Base-by-base conservation (phyloP, 2,888 invertebrate genomes). In the Eupithecia pulchellata region DNA sequence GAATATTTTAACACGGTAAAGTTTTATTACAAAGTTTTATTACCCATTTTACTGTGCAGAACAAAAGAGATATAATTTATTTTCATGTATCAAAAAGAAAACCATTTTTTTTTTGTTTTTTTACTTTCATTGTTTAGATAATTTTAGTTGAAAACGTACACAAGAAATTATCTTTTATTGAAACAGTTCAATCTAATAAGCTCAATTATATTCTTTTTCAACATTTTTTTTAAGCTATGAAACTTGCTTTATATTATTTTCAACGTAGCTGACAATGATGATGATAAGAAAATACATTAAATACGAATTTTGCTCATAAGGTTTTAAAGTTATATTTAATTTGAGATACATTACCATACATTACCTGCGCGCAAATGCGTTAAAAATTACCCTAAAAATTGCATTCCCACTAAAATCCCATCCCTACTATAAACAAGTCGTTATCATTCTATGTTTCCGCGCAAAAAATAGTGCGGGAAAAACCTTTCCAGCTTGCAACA, bases 391-490 rank as follows among this genome's bases (percentile, higher is more conserved):
- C 6, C n/a, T 62, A 36, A 62, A 68, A 63, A 62, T 11, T 63
- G 58, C 42, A 64, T 64, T 67, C 57, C n/a, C 32, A 66, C 47
- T 64, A 75, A 32, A 14, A 61, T 72, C 81, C 69, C 89, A 81
- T 73, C 86, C 79, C 87, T 87, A 84, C 69, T 73, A 73, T 65
- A 77, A 78, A 75, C 74, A 75, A 81, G 80, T 80, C 82, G 81
- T 86, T 87, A 86, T 86, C 85, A 82, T 86, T 88, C 82, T 81
- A 72, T 75, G 82, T 87, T 86, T 89, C 84, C 85, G 85, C 84
- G 80, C 81, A 83, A 76, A 76, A 83, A 76, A 76, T 75, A 78
- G 73, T 67, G 64, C 67, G 61, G 64, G 61, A 70, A 75, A 74
- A 77, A 55, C 67, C 47, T 72, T 71, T 72, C 25, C 62, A 73